Evolutionary conservation across 1,140 invertebrate species (phyloP).

Genomic region (Apolygus lucorum): DNA sequence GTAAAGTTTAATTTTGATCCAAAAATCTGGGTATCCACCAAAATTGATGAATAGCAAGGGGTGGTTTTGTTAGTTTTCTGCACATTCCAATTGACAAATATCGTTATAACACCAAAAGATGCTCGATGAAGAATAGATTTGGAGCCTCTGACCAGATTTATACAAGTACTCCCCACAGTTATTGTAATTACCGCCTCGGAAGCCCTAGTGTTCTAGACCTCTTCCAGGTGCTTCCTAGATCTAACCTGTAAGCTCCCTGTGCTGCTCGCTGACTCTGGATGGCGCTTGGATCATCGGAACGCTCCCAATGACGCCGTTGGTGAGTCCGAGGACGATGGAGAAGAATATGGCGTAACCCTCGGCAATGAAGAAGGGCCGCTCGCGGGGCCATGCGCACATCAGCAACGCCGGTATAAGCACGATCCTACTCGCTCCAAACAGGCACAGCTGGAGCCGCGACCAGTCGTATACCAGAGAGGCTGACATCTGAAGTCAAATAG

Average conservation of each 20-base stretch:
- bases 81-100: too few relatives aligned
- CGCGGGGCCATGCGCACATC: slow-evolving; percentile 65
- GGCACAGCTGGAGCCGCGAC: slow-evolving; percentile 62
- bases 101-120: too few relatives aligned
- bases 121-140: too few relatives aligned
- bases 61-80: too few relatives aligned
- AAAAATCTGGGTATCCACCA: too few relatives aligned
- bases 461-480: slow-evolving; percentile 70
- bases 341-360: slow-evolving; percentile 54
- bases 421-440: slow-evolving; percentile 56
- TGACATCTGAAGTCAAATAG: slow-evolving; percentile 58
- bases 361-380: slow-evolving; percentile 57
- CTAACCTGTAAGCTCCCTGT: slow-evolving; percentile 62
- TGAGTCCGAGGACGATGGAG: slow-evolving; percentile 66
- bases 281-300: slow-evolving; percentile 86
- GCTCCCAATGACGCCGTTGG: slow-evolving; percentile 79
- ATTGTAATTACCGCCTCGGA: too few relatives aligned
- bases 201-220: too few relatives aligned
- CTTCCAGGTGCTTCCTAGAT: not conserved
- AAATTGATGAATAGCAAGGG: too few relatives aligned
- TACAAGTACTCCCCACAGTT: too few relatives aligned
- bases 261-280: slow-evolving; percentile 64
- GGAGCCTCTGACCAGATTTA: too few relatives aligned
- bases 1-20: not conserved
- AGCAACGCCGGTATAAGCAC: slow-evolving; percentile 70